Percentiles rank a stretch among this genome's conserved stretches.
Evolutionary conservation across 2,888 invertebrate species (phyloP).

Genomic region (Tetragonisca angustula): DNA sequence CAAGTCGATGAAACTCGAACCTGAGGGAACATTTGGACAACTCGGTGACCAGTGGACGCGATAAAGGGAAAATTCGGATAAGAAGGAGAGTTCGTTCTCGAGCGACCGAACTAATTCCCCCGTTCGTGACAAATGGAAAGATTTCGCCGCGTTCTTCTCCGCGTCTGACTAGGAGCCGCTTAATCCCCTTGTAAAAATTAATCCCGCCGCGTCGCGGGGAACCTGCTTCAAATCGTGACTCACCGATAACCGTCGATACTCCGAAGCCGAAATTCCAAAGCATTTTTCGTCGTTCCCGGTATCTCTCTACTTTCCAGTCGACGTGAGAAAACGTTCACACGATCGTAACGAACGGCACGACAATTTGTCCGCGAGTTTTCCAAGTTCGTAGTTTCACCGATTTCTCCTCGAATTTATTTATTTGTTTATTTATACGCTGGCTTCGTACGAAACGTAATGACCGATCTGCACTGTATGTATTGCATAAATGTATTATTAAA

Average conservation of each 20-base stretch:
- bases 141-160: conserved; percentile 6
- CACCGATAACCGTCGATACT: not conserved
- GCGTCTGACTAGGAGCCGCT: conserved; percentile 1
- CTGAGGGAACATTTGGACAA: too few species aligned
- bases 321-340: not conserved
- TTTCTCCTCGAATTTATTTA: too few species aligned
- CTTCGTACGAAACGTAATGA: too few species aligned
- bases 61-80: not conserved
- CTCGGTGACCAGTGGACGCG: too few species aligned
- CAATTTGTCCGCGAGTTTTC: too few species aligned
- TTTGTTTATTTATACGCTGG: too few species aligned
- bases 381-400: too few species aligned
- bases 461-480: too few species aligned
- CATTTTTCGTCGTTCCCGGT: not conserved
- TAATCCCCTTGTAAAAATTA: conserved; percentile 37
- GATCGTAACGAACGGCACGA: not conserved
- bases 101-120: conserved; percentile 9
- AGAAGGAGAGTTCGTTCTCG: not conserved
- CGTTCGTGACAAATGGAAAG: conserved; percentile 40
- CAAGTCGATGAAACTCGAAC: too few species aligned
- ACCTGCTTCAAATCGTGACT: conserved; percentile 1
- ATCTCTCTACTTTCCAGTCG: not conserved
- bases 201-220: conserved; percentile 4
- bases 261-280: not conserved
- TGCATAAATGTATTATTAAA: too few species aligned